A percentile compares a stretch with the other conserved stretches of the same genome.
Evolutionary conservation across 2,113 vertebrate genomes (phyloP).

Genomic region (Shinisaurus crocodilurus): DNA sequence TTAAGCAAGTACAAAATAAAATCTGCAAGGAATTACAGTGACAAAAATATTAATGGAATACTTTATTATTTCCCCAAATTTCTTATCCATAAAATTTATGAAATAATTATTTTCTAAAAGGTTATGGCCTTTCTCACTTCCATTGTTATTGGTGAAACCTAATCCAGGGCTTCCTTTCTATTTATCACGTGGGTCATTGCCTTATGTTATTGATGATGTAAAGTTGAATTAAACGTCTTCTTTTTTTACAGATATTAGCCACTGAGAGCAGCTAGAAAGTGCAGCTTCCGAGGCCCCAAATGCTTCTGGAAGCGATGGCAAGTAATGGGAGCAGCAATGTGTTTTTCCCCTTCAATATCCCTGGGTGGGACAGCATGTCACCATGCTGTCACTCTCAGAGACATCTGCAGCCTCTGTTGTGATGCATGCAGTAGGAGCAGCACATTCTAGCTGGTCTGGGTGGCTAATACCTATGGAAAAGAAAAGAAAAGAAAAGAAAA

Average conservation of each 20-base stretch:
- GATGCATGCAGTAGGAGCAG: too few species aligned
- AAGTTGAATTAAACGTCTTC: conserved; percentile 67
- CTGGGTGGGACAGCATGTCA: too few species aligned
- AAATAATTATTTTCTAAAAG: conserved; percentile 39
- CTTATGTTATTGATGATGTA: conserved; percentile 63
- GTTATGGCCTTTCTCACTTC: conserved; percentile 40
- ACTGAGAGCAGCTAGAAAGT: too few species aligned
- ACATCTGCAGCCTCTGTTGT: too few species aligned
- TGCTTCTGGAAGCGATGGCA: too few species aligned
- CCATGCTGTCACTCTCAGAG: too few species aligned
- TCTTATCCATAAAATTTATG: conserved; percentile 60
- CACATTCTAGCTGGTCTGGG: too few species aligned
- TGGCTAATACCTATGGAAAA: too few species aligned
- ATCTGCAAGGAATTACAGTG: neutral
- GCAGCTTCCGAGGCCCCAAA: too few species aligned
- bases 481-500: neutral
- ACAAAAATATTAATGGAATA: conserved; percentile 27
- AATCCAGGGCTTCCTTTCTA: conserved; percentile 38
- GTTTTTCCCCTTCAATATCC: too few species aligned
- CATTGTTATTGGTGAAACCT: conserved; percentile 54
- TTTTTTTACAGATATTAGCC: conserved; percentile 8
- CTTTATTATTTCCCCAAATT: conserved; percentile 42
- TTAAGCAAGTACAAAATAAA: neutral
- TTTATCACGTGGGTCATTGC: conserved; percentile 36
- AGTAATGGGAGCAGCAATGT: too few species aligned